Base-by-base conservation (phyloP, 2,113 vertebrate genomes). In the Cygnus atratus region DNA sequence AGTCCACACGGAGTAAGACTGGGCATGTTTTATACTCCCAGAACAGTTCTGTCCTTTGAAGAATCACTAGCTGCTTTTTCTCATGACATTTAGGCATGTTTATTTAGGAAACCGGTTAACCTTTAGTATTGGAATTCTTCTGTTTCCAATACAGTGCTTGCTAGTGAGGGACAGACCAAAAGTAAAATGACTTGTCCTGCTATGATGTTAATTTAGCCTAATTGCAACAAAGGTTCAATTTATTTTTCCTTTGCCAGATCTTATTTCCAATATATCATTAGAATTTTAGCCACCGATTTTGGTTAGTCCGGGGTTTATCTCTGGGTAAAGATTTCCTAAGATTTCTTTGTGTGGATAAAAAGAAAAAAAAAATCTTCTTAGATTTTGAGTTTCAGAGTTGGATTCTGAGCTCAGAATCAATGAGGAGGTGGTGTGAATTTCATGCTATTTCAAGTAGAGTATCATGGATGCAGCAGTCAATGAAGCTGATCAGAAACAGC, bases 371-470 rank as follows among this genome's bases (percentile, higher is more conserved):
- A 55, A 5, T 70, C 31, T 87, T 79, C 48, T 37, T 66, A 74
- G 22, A 84, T 73, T 80, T 91, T 39, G 71, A 82, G 37, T 71
- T 92, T 91, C 1, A 0, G 46, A 88, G 41, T 39, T 70, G 54
- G 3, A 31, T 92, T 87, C 26, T 92, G 28, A 87, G 31, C 9
- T 50, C 79, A 48, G 54, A 83, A 73, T 78, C 43, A 65, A 8
- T 70, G 50, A 93, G 19, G 57, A 90, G 25, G n/a, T 85, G n/a
- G 31, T 70, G 13, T 65, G 83, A 62, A 82, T 92, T 91, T 87
- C 74, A 55, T 90, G 79, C 54, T 87, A n/a, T 82, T 96, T 96
- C 83, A 93, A 76, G 52, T 57, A 86, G 41, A 79, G 14, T 5
- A 67, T 92, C 54, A 29, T 63, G 62, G 43, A 63, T 84, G 12